Evolutionary conservation across 1,140 invertebrate species (phyloP).

Genomic region (Drosophila insularis): DNA sequence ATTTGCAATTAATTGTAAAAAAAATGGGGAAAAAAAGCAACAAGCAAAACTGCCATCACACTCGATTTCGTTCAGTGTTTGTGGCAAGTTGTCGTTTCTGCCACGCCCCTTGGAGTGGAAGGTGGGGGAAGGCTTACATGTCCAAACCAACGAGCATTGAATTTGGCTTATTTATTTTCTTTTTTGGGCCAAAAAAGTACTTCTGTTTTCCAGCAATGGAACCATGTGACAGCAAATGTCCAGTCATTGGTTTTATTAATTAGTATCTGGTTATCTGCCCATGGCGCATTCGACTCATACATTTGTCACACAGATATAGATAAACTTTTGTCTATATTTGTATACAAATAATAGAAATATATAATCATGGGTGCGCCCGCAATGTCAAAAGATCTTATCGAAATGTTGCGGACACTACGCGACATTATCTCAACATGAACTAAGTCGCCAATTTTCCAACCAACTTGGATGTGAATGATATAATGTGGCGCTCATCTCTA

Average conservation of each 20-base stretch:
- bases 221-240: slow-evolving; percentile 64
- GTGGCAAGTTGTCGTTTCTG: slow-evolving; percentile 22
- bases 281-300: slow-evolving; percentile 56
- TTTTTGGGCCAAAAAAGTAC: slow-evolving; percentile 10
- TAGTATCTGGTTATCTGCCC: slow-evolving; percentile 72
- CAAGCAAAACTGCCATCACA: background rate
- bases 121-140: too few species aligned
- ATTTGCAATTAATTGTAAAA: slow-evolving; percentile 25
- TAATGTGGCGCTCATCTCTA: slow-evolving; percentile 57
- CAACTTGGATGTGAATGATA: slow-evolving; percentile 16
- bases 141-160: too few species aligned
- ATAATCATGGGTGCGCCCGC: slow-evolving; percentile 60
- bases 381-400: slow-evolving; percentile 59
- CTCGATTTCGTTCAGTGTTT: slow-evolving; percentile 24
- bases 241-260: slow-evolving; percentile 61
- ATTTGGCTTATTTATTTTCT: too few species aligned
- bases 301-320: slow-evolving; percentile 69
- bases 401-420: slow-evolving; percentile 44
- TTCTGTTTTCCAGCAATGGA: slow-evolving; percentile 23
- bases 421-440: slow-evolving; percentile 66
- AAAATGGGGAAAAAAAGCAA: background rate
- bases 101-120: background rate
- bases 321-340: slow-evolving; percentile 2
- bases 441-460: slow-evolving; percentile 21
- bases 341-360: slow-evolving; percentile 7